A percentile compares a stretch with the other conserved stretches of the same genome.
Conservation (phyloP, 2,797 vertebrate species). For the Betta splendens region DNA sequence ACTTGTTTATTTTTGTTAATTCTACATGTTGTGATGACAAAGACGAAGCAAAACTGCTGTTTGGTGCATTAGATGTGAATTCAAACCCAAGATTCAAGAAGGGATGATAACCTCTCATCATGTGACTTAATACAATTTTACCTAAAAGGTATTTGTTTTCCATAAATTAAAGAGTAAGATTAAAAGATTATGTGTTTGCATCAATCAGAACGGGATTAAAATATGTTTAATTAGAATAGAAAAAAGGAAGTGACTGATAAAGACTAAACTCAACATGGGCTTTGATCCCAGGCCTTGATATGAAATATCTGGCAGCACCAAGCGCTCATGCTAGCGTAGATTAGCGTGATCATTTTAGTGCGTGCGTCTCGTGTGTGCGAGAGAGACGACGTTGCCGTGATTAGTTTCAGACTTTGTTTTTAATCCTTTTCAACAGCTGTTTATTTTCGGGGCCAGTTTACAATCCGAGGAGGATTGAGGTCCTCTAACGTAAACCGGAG, state of each 20-base stretch:
- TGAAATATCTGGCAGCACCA: not conserved
- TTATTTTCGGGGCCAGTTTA: constrained; percentile 68
- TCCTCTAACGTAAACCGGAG: constrained; percentile 57
- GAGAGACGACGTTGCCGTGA: constrained; percentile 25
- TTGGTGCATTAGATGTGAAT: no score
- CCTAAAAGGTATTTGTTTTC: no score
- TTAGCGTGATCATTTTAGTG: constrained; percentile 2
- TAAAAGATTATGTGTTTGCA: no score
- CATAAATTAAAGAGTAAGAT: no score
- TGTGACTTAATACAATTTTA: no score
- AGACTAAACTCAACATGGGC: not conserved
- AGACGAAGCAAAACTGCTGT: no score
- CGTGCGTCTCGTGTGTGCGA: not conserved
- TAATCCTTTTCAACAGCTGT: constrained; percentile 60
- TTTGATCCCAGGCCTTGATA: not conserved
- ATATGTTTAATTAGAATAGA: not conserved
- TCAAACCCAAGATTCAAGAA: no score
- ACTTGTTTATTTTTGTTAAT: no score
- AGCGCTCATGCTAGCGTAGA: not conserved
- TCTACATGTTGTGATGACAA: no score
- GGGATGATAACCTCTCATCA: no score
- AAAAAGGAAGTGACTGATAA: not conserved
- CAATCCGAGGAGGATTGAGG: constrained; percentile 47
- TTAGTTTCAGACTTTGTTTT: constrained; percentile 47
- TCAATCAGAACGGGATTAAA: not conserved